Evolutionary conservation across 2,888 invertebrate genomes (phyloP).

Genomic region (Acholoe squamosa): DNA sequence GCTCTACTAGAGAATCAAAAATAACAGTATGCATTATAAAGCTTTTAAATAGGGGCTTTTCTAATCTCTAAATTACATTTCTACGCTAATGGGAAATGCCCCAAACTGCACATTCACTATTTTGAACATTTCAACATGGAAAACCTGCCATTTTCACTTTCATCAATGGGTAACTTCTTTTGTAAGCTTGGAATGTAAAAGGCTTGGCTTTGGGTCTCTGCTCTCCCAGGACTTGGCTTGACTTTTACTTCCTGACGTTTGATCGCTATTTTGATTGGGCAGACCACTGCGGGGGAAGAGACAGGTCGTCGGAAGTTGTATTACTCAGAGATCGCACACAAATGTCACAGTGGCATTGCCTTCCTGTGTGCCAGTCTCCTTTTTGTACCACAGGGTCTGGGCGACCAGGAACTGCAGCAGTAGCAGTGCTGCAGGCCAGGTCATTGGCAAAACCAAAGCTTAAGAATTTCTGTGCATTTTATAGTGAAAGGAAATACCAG

Average conservation of each 20-base stretch:
- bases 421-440: too few relatives aligned
- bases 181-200: neutral
- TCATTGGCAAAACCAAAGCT: too few relatives aligned
- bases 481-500: too few relatives aligned
- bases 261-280: constrained; percentile 19
- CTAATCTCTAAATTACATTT: too few relatives aligned
- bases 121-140: neutral
- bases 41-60: too few relatives aligned
- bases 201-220: neutral
- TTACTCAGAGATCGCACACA: neutral
- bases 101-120: too few relatives aligned
- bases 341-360: constrained; percentile 5
- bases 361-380: neutral
- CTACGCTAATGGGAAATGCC: too few relatives aligned
- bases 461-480: too few relatives aligned
- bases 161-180: neutral
- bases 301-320: neutral
- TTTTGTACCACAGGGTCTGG: too few relatives aligned
- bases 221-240: neutral
- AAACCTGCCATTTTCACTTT: neutral
- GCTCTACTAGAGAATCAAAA: too few relatives aligned
- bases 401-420: too few relatives aligned
- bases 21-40: too few relatives aligned
- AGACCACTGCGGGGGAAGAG: neutral
- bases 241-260: neutral